Evolutionary conservation across 35 echinoderm and acorn worm species (phyloP).

Genomic region (Holothuria glaberrima): DNA sequence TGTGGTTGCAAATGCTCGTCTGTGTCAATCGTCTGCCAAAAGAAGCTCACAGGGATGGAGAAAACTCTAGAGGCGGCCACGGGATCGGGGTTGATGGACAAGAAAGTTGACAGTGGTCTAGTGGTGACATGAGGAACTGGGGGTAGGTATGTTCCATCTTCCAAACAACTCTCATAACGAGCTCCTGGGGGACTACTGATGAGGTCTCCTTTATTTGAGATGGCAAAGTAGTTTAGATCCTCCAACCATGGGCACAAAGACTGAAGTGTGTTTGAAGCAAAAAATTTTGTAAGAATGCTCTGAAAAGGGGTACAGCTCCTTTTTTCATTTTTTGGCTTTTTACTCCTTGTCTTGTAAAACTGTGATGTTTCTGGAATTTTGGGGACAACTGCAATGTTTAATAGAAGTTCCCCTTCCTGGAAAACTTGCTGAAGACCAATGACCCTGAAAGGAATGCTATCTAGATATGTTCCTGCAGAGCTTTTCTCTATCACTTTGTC

Average conservation of each 20-base stretch:
- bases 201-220: slow-evolving; percentile 38
- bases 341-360: slow-evolving; percentile 38
- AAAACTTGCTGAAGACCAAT: slow-evolving; percentile 86
- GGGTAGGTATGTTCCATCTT: slow-evolving; percentile 82
- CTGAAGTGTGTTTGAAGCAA: slow-evolving; percentile 66
- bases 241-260: slow-evolving; percentile 74
- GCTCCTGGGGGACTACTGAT: slow-evolving; percentile 9
- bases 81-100: slow-evolving; percentile 58
- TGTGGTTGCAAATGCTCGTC: slow-evolving; percentile 59
- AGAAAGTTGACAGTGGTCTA: slow-evolving; percentile 73
- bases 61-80: slow-evolving; percentile 60
- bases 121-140: slow-evolving; percentile 71
- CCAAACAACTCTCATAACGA: slow-evolving; percentile 19
- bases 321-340: slow-evolving; percentile 6
- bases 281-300: slow-evolving; percentile 64
- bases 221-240: slow-evolving; percentile 52
- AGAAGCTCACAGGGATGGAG: slow-evolving; percentile 67
- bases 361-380: slow-evolving; percentile 27
- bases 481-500: background rate
- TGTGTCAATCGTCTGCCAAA: slow-evolving; percentile 84
- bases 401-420: slow-evolving; percentile 50
- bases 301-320: slow-evolving; percentile 66
- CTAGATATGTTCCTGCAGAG: background rate
- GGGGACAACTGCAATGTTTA: slow-evolving; percentile 75
- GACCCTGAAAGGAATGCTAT: slow-evolving; percentile 71